These are phyloP conservation scores for Schizothorax lantsangensis DNA, from an alignment of 2,797 vertebrate genomes.

Conservation along the genomic window DNA sequence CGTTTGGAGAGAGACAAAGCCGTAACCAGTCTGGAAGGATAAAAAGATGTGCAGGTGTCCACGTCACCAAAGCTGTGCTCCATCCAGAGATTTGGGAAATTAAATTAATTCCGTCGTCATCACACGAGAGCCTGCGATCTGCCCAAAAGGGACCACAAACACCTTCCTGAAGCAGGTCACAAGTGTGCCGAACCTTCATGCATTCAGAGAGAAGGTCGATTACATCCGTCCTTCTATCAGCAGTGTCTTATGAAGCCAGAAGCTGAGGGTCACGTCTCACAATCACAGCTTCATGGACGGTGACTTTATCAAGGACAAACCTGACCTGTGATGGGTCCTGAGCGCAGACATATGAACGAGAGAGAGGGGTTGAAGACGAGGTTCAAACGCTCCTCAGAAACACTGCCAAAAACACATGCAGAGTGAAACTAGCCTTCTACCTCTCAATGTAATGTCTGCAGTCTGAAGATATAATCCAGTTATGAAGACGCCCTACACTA, in stretches of 20 bases:
- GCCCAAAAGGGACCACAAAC: neutral
- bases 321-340: conserved; percentile 9
- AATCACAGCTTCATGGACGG: conserved; percentile 7
- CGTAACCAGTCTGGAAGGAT: too few relatives aligned
- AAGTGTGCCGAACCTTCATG: neutral
- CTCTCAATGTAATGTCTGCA: too few relatives aligned
- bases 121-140: too few relatives aligned
- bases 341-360: neutral
- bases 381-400: neutral
- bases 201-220: neutral
- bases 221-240: neutral
- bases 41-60: too few relatives aligned
- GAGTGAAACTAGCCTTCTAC: too few relatives aligned
- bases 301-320: conserved; percentile 47
- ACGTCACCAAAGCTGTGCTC: too few relatives aligned
- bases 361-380: neutral
- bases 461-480: neutral
- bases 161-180: neutral
- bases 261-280: neutral
- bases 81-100: too few relatives aligned
- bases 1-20: too few relatives aligned
- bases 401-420: too few relatives aligned
- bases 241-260: neutral
- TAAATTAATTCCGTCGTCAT: too few relatives aligned
- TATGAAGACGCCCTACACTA: neutral